Evolutionary conservation across 2,888 invertebrate species (phyloP).

Genomic region (Nomada goodeniana): DNA sequence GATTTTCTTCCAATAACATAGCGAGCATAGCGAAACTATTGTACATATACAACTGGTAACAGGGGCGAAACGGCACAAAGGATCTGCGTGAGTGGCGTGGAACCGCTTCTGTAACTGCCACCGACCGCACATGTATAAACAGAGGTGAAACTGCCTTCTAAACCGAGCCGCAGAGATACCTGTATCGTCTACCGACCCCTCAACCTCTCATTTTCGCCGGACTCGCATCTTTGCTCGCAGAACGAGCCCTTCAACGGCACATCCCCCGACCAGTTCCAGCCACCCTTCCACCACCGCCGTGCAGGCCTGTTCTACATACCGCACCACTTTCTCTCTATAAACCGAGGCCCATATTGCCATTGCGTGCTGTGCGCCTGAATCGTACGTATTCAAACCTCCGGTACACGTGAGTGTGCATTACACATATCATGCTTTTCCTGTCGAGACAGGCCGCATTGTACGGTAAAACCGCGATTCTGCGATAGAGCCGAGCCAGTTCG

Average conservation of each 20-base stretch:
- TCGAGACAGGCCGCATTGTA: constrained; percentile 63
- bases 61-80: constrained; percentile 56
- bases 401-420: constrained; percentile 39
- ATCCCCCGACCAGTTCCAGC: constrained; percentile 18
- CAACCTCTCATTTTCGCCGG: constrained; percentile 71
- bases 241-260: constrained; percentile 23
- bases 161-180: constrained; percentile 77
- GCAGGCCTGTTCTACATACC: constrained; percentile 19
- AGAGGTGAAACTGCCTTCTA: constrained; percentile 76
- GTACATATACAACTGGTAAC: constrained; percentile 18
- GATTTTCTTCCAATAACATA: constrained; percentile 28
- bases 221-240: constrained; percentile 46
- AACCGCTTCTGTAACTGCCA: constrained; percentile 60
- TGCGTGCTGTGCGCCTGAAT: constrained; percentile 12
- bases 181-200: constrained; percentile 53
- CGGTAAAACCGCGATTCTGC: constrained; percentile 69
- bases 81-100: constrained; percentile 34
- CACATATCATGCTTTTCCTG: constrained; percentile 64
- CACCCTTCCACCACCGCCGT: constrained; percentile 8
- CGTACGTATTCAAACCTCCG: constrained; percentile 16
- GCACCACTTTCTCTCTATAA: constrained; percentile 48
- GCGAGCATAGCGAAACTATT: constrained; percentile 17
- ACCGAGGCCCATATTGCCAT: constrained; percentile 25
- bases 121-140: constrained; percentile 79
- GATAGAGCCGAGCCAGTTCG: constrained; percentile 63